These are phyloP conservation scores for Caenorhabditis inopinata DNA, from an alignment of 1,140 invertebrate genomes.

Conservation along the genomic window DNA sequence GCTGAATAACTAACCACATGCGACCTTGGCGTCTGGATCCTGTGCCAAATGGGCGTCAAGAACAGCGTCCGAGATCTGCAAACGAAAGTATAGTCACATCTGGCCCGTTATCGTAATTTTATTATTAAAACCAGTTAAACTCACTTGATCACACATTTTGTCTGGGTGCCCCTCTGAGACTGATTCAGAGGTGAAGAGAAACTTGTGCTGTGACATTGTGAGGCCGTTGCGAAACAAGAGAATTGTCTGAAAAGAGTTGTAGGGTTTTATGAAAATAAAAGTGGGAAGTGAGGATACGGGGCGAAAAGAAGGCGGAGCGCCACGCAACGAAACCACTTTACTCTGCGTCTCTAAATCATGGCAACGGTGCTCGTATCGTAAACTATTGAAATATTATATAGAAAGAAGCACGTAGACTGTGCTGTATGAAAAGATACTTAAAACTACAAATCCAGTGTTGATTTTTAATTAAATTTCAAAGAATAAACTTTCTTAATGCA, in stretches of 20 bases:
- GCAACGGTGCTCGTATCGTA: not conserved
- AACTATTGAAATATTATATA: too few species aligned
- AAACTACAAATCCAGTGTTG: too few species aligned
- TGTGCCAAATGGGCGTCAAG: constrained; percentile 92
- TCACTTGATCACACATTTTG: constrained; percentile 95
- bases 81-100: not conserved
- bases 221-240: not conserved
- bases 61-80: constrained; percentile 77
- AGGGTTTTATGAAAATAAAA: not conserved
- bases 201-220: constrained; percentile 68
- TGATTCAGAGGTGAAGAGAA: constrained; percentile 97
- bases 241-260: not conserved
- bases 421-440: too few species aligned
- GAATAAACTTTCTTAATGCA: too few species aligned
- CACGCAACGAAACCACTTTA: not conserved
- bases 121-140: constrained; percentile 66
- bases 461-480: too few species aligned
- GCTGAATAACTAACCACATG: constrained; percentile 73
- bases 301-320: not conserved
- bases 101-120: too few species aligned
- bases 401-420: too few species aligned
- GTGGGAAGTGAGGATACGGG: constrained; percentile 46
- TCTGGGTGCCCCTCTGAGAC: constrained; percentile 98
- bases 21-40: constrained; percentile 96
- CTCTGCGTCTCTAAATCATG: not conserved